phyloP scores from a whole-genome alignment of 1,140 invertebrate species.

The Riptortus pedestris region DNA sequence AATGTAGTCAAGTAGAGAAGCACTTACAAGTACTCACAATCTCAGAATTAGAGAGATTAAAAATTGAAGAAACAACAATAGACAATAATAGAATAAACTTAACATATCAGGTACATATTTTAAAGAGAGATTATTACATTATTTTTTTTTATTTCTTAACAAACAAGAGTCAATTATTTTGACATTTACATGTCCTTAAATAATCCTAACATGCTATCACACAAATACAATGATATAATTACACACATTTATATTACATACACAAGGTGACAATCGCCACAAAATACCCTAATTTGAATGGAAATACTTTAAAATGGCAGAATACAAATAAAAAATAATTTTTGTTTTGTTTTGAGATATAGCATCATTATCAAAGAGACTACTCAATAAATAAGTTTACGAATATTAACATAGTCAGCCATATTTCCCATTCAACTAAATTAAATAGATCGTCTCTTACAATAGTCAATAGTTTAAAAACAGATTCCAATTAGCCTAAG shows the following conservation, averaged over 20 bases:
- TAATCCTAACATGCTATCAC: not conserved
- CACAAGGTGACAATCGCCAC: too few relatives aligned
- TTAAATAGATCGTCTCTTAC: not conserved
- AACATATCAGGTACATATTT: slow-evolving; percentile 8
- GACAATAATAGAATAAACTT: not conserved
- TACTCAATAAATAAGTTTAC: too few relatives aligned
- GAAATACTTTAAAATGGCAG: not conserved
- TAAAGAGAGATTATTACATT: not conserved
- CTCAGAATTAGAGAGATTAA: too few relatives aligned
- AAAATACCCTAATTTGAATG: not conserved
- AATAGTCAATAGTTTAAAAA: not conserved
- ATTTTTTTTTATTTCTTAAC: not conserved
- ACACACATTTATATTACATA: too few relatives aligned
- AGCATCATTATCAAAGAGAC: too few relatives aligned
- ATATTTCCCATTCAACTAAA: not conserved
- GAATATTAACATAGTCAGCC: not conserved
- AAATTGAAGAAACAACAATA: not conserved
- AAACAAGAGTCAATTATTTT: not conserved
- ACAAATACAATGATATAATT: not conserved
- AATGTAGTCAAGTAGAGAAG: not conserved
- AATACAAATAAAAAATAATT: not conserved
- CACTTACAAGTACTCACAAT: too few relatives aligned
- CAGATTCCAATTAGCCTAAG: not conserved
- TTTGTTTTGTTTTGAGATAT: not conserved
- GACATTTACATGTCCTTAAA: not conserved